Percentiles rank a stretch among this genome's conserved stretches.
Evolutionary conservation across 64 coral and sea anemone genomes (phyloP).

Genomic region (Acropora tenuis): DNA sequence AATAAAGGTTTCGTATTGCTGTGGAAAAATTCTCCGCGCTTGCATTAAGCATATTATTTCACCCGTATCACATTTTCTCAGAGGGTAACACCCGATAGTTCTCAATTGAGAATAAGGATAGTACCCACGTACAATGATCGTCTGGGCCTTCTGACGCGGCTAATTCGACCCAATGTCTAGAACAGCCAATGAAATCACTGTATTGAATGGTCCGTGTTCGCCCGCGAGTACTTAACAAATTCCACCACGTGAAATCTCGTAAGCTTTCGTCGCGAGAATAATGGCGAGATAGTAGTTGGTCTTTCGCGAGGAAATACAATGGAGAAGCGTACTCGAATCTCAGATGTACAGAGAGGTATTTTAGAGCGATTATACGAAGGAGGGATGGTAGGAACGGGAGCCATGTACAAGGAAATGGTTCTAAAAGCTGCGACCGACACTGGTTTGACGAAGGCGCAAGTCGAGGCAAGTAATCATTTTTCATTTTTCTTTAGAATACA

Average conservation of each 20-base stretch:
- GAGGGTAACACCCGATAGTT: background rate
- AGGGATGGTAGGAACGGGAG: slow-evolving; percentile 50
- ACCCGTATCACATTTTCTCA: slow-evolving; percentile 50
- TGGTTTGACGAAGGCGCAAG: slow-evolving; percentile 32
- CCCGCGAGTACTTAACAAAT: background rate
- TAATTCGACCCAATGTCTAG: too few species aligned
- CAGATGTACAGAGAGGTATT: slow-evolving; percentile 9
- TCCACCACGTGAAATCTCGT: background rate
- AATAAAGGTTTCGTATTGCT: too few species aligned
- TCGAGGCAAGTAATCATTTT: background rate
- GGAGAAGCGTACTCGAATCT: background rate
- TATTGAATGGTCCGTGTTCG: background rate
- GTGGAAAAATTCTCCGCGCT: too few species aligned
- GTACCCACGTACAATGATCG: background rate
- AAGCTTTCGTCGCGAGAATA: background rate
- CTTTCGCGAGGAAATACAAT: slow-evolving; percentile 3
- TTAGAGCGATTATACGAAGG: slow-evolving; percentile 18
- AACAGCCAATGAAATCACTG: too few species aligned
- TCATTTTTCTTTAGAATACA: background rate
- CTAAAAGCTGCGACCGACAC: slow-evolving; percentile 6
- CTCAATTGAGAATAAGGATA: slow-evolving; percentile 25
- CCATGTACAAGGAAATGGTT: slow-evolving; percentile 34
- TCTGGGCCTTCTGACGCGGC: background rate
- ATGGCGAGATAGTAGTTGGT: background rate
- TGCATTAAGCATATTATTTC: too few species aligned